Evolutionary conservation across 2,113 vertebrate species (phyloP), one percentile per base, ranked within the genome.

Genomic region (Bagarius yarrelli): DNA sequence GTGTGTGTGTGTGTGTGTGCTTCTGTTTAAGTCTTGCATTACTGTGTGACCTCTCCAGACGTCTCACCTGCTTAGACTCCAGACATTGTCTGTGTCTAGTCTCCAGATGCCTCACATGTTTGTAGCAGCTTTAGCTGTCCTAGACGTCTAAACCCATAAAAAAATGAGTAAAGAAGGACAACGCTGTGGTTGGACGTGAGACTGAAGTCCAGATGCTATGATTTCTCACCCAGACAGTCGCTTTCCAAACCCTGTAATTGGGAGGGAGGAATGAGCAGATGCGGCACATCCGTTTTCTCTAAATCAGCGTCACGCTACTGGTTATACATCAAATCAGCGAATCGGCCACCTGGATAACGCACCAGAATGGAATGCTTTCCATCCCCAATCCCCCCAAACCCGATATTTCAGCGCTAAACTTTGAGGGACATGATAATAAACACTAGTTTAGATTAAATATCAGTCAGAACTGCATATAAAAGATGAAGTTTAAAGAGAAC

Each of bases 241-340:
- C 82, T 83, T 76, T 86, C 81, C 76, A 44, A 66, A 81, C 82
- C 82, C 76, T 23, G 76, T 82, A 83, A 87, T 83, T 87, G 89
- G 87, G 86, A 83, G 84, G 83, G 82, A 82, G 27, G n/a, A 87
- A 89, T 77, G 85, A 90, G 84, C 90, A 92, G 90, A 92, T 90
- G 89, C 79, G 85, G 85, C 87, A 84, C 87, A 88, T 87, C 85
- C 66, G 80, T 85, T 87, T 87, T 60, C 66, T 59, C 88, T 90
- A 91, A 92, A 91, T 84, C 89, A 90, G 89, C 90, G 86, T 81
- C 89, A 91, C 83, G 88, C 85, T 85, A 66, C 59, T n/a, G 69
- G 83, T 88, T 89, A 89, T 84, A 80, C 85, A 81, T 81, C 84
- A 77, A 81, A 50, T 75, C 86, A 32, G 86, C 85, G 80, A 84